Conservation (phyloP, 2,113 vertebrate genomes). For the Brachypteracias leptosomus region DNA sequence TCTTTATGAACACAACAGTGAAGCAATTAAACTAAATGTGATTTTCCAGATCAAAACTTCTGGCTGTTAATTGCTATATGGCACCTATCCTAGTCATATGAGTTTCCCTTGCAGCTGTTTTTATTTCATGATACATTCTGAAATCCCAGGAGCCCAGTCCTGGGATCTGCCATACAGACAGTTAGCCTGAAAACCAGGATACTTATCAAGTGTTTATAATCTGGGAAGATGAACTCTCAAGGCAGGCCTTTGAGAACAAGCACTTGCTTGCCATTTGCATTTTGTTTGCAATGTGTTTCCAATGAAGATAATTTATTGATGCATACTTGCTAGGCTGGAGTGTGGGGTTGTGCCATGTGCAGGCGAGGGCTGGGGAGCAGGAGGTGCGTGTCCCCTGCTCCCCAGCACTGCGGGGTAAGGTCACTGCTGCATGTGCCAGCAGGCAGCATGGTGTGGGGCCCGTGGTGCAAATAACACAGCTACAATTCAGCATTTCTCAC, state of each 20-base stretch:
- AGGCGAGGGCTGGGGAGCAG: not conserved
- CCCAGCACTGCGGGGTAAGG: not conserved
- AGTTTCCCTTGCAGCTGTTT: constrained; percentile 76
- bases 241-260: constrained; percentile 31
- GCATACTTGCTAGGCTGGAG: not conserved
- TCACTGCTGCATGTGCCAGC: not conserved
- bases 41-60: constrained; percentile 72
- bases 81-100: constrained; percentile 72
- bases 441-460: rapidly evolving
- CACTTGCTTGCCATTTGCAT: constrained; percentile 6
- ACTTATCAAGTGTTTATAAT: constrained; percentile 52
- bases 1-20: constrained; percentile 63
- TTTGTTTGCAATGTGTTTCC: constrained; percentile 56
- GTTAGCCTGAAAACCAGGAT: constrained; percentile 35
- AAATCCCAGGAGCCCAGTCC: constrained; percentile 44
- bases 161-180: constrained; percentile 64
- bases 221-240: constrained; percentile 32
- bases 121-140: constrained; percentile 70
- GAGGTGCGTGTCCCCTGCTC: not conserved
- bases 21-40: constrained; percentile 79
- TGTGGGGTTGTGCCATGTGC: not conserved
- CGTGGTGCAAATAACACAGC: not conserved
- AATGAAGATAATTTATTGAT: constrained; percentile 50
- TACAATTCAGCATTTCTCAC: not conserved
- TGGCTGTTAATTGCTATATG: constrained; percentile 61